Percentiles rank a stretch among this genome's conserved stretches.
These are phyloP conservation scores for Homarus gammarus DNA, from an alignment of 2,888 invertebrate species.

Conservation along the genomic window DNA sequence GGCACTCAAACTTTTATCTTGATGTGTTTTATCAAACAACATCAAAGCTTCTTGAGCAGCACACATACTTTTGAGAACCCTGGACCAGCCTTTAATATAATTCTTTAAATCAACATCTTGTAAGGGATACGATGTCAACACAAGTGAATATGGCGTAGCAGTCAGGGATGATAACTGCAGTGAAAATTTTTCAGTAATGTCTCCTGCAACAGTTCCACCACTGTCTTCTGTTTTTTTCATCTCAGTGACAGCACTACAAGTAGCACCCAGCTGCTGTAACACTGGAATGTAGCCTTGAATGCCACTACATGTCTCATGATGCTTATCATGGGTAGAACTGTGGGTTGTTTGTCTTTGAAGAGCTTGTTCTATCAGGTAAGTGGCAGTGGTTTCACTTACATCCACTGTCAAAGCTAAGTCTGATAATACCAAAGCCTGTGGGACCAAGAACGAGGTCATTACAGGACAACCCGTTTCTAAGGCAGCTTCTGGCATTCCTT, in stretches of 20 bases:
- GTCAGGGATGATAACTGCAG: not conserved
- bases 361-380: constrained; percentile 51
- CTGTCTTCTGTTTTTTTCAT: not conserved
- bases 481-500: constrained; percentile 35
- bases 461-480: constrained; percentile 42
- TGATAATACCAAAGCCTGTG: constrained; percentile 54
- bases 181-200: not conserved
- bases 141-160: constrained; percentile 51
- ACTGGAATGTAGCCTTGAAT: constrained; percentile 53
- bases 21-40: not conserved
- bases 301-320: not conserved
- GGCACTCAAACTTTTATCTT: not conserved
- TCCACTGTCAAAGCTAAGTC: constrained; percentile 60
- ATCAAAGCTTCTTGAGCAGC: constrained; percentile 13
- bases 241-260: constrained; percentile 32
- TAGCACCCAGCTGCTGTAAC: constrained; percentile 31
- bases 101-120: constrained; percentile 40
- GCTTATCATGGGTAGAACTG: not conserved
- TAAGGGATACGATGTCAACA: constrained; percentile 52
- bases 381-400: constrained; percentile 55
- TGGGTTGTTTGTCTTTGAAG: constrained; percentile 42
- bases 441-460: constrained; percentile 46
- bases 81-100: constrained; percentile 52
- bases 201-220: not conserved
- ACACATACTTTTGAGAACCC: constrained; percentile 16